A percentile compares a stretch with the other conserved stretches of the same genome.
Evolutionary conservation across 2,113 vertebrate genomes (phyloP).

Genomic region (Malurus elegans): DNA sequence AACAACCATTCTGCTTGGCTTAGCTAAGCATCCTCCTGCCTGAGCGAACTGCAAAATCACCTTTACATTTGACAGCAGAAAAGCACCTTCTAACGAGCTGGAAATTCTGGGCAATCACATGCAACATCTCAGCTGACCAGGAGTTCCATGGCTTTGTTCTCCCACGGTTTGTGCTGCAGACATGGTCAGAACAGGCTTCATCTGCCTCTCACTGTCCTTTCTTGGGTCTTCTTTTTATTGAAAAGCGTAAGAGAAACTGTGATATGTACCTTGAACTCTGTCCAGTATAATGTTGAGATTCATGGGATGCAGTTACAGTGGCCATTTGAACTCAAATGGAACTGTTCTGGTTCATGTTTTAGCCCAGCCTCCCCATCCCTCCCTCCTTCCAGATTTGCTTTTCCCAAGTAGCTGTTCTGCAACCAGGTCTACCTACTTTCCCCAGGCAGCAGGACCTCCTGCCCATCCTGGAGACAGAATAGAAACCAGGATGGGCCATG

Average conservation of each 20-base stretch:
- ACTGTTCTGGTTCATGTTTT: background rate
- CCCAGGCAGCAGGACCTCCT: background rate
- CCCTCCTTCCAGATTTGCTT: background rate
- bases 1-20: background rate
- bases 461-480: background rate
- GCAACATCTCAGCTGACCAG: background rate
- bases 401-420: background rate
- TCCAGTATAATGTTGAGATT: background rate
- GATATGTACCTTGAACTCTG: background rate
- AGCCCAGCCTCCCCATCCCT: background rate
- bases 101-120: background rate
- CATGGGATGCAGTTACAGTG: background rate
- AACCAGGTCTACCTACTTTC: background rate
- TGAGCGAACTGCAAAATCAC: background rate
- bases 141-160: background rate
- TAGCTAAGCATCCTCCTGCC: background rate
- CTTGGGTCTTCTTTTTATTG: background rate
- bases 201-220: background rate
- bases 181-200: background rate
- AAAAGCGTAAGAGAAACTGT: background rate
- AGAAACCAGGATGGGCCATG: background rate
- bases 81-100: background rate
- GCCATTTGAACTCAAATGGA: background rate
- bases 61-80: background rate
- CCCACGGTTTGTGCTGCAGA: fast-evolving